Conservation (phyloP, 1,140 invertebrate genomes). For the Arion vulgaris region DNA sequence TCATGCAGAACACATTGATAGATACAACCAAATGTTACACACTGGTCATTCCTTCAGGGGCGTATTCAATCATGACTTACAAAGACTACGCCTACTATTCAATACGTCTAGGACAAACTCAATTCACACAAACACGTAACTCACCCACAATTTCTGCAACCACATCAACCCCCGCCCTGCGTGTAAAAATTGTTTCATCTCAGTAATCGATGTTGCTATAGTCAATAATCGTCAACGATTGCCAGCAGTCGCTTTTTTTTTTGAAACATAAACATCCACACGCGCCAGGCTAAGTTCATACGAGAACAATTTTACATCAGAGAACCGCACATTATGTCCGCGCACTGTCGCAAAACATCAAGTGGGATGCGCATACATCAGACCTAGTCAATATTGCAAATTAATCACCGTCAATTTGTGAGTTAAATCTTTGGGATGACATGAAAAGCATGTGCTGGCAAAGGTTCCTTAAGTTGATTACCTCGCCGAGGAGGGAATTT, state of each 20-base stretch:
- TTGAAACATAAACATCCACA: background rate
- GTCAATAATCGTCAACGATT: background rate
- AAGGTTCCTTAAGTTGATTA: constrained; percentile 16
- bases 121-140: no score
- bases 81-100: no score
- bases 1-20: no score
- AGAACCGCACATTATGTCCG: constrained; percentile 1
- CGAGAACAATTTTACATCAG: constrained; percentile 11
- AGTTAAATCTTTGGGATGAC: background rate
- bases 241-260: background rate
- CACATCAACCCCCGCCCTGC: background rate
- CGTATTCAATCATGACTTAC: no score
- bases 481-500: background rate
- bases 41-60: no score
- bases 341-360: background rate
- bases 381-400: constrained; percentile 1
- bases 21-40: no score
- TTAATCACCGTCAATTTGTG: constrained; percentile 1
- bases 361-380: background rate
- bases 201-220: background rate
- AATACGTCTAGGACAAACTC: no score
- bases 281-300: background rate
- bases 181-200: background rate
- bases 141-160: no score
- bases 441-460: background rate